A percentile compares a stretch with the other conserved stretches of the same genome.
phyloP scores from a whole-genome alignment of 2,113 vertebrate species.

The Lucifuga dentata region DNA sequence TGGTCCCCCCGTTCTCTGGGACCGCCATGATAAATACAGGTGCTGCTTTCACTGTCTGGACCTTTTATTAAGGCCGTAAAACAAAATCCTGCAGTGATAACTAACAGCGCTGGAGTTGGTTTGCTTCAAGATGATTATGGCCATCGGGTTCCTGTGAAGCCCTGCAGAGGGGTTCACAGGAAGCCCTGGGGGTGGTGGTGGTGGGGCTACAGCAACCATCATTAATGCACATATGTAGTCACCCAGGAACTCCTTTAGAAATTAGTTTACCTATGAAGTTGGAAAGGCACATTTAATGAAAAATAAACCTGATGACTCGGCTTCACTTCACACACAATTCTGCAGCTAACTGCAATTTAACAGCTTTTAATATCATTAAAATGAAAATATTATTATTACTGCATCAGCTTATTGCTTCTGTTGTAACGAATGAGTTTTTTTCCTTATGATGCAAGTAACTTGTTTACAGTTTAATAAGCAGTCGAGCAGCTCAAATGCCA shows the following conservation, averaged over 20 bases:
- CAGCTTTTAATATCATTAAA: conserved; percentile 22
- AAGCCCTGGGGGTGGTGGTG: too few relatives aligned
- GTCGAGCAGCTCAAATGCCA: conserved; percentile 17
- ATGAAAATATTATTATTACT: conserved; percentile 37
- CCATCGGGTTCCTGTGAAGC: conserved; percentile 23
- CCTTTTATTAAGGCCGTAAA: conserved; percentile 62
- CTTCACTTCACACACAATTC: conserved; percentile 5
- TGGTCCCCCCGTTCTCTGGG: conserved; percentile 30
- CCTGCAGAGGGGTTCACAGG: conserved; percentile 1
- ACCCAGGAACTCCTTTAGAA: conserved; percentile 7
- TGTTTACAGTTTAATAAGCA: conserved; percentile 39
- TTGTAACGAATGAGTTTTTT: conserved; percentile 27
- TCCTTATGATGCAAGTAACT: conserved; percentile 16
- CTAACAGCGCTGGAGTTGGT: conserved; percentile 36
- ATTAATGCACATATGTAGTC: conserved; percentile 17
- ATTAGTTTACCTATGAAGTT: conserved; percentile 27
- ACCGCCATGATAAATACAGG: conserved; percentile 54
- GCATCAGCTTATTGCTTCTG: conserved; percentile 30
- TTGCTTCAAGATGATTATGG: too few relatives aligned
- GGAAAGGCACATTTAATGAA: conserved; percentile 6
- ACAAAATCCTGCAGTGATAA: conserved; percentile 62
- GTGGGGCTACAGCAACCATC: too few relatives aligned
- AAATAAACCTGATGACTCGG: conserved; percentile 7
- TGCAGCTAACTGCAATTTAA: conserved; percentile 24
- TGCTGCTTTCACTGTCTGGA: conserved; percentile 53